These are phyloP conservation scores for Cygnus atratus DNA, from an alignment of 2,113 vertebrate genomes.

Conservation along the genomic window DNA sequence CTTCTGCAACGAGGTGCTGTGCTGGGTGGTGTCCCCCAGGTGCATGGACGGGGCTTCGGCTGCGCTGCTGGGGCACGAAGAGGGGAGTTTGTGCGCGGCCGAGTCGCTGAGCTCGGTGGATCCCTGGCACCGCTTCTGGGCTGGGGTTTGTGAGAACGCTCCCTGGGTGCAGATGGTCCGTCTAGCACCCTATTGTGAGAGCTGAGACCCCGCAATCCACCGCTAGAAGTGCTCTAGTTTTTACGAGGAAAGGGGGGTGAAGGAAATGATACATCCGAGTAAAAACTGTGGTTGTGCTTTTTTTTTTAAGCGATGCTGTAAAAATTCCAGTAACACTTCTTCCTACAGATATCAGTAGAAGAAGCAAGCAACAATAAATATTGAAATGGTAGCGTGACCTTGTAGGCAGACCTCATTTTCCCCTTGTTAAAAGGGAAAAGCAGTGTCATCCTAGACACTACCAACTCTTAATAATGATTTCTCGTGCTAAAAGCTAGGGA, in stretches of 20 bases:
- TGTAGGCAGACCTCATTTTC: neutral
- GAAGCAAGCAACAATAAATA: constrained; percentile 31
- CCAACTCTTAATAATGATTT: neutral
- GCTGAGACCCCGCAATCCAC: constrained; percentile 53
- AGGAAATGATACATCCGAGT: neutral
- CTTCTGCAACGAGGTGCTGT: rapidly evolving
- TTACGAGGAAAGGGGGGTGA: neutral
- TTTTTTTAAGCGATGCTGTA: neutral
- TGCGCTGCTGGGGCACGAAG: neutral
- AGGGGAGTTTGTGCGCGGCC: neutral
- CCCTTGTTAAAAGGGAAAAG: neutral
- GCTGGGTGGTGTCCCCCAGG: neutral
- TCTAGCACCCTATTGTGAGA: constrained; percentile 58
- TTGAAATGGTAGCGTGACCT: constrained; percentile 19
- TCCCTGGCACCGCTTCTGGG: neutral
- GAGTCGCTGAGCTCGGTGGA: neutral
- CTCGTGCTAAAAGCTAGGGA: neutral
- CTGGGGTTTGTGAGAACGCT: constrained; percentile 7
- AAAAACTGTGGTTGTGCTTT: neutral
- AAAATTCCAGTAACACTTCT: constrained; percentile 27
- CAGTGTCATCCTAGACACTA: neutral
- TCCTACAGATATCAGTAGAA: constrained; percentile 6
- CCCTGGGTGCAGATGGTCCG: constrained; percentile 47
- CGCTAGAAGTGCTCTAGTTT: constrained; percentile 41
- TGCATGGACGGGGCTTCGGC: rapidly evolving